Evolutionary conservation across 2,113 vertebrate genomes (phyloP).

Genomic region (Puffinus mauretanicus): DNA sequence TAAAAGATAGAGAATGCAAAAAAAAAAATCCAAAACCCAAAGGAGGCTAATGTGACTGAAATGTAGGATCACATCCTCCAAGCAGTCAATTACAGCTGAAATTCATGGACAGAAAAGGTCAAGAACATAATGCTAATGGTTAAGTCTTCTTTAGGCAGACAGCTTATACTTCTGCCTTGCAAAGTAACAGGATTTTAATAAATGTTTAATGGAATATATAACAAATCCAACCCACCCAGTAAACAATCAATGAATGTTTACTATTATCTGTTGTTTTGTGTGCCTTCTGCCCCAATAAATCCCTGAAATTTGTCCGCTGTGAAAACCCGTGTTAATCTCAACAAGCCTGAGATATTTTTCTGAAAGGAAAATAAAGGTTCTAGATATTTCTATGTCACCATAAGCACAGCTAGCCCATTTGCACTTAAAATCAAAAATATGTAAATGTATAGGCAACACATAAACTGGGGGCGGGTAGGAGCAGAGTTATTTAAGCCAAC

Average conservation of each 20-base stretch:
- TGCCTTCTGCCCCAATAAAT: not conserved
- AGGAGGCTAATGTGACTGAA: not conserved
- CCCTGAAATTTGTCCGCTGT: not conserved
- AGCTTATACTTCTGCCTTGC: not conserved
- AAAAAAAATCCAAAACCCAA: not conserved
- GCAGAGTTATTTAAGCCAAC: not conserved
- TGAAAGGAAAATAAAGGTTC: not conserved
- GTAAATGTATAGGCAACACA: not conserved
- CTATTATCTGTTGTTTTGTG: not conserved
- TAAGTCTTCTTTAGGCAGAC: not conserved
- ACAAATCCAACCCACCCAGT: not conserved
- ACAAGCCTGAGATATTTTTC: not conserved
- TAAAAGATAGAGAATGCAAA: not conserved
- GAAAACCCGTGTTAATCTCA: not conserved
- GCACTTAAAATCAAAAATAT: not conserved
- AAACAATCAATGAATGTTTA: not conserved
- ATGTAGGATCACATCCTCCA: not conserved
- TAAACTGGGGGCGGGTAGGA: not conserved
- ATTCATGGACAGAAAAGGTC: not conserved
- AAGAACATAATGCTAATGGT: not conserved
- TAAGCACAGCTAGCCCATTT: fast-evolving
- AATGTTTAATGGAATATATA: not conserved
- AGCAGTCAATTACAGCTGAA: not conserved
- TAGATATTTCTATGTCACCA: not conserved
- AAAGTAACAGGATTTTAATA: not conserved